Base-by-base conservation (phyloP, 2,888 invertebrate genomes). In the Dyspetes luteomarginatus region DNA sequence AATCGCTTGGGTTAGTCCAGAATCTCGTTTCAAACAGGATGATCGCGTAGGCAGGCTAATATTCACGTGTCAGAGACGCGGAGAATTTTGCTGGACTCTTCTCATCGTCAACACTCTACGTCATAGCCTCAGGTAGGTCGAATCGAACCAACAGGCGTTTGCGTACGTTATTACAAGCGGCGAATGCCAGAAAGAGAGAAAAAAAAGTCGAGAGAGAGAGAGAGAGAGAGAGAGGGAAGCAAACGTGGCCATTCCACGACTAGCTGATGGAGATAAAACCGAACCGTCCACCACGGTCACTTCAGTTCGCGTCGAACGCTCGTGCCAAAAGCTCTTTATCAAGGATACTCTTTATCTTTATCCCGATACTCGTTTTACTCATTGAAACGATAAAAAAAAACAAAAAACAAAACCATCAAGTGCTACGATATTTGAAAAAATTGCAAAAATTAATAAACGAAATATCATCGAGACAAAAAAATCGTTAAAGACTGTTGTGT, bases 261-360 rank as follows among this genome's bases (percentile, higher is more conserved):
- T 19, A 55, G 30, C 75, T 60, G 76, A 28, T 41, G 56, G 56
- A 79, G 81, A 85, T 85, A 85, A 82, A 85, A 85, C 81, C 80
- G 79, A 82, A 83, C 81, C 52, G 52, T 72, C 78, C 67, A 78
- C 78, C 71, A 73, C 68, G 50, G 48, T 50, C 52, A 45, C 67
- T 74, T 84, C 84, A 85, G 85, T 85, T 76, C 52, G 58, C 76
- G 43, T 73, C 81, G 73, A 82, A 76, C 81, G 67, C 65, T 83
- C 67, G 41, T 48, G 65, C 58, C 45, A 36, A 36, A 36, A n/a
- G n/a, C 2, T 12, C 2, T 12, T 36, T 12, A 3, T 7, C n/a
- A 28, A 60, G 67, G 56, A 64, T 55, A 68, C 62, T 45, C 36
- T n/a, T 17, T 15, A 65, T 15, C 19, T 45, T 19, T 68, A 30